These are phyloP conservation scores for Bos taurus DNA, from an alignment of 2,113 vertebrate genomes.

Conservation along the genomic window DNA sequence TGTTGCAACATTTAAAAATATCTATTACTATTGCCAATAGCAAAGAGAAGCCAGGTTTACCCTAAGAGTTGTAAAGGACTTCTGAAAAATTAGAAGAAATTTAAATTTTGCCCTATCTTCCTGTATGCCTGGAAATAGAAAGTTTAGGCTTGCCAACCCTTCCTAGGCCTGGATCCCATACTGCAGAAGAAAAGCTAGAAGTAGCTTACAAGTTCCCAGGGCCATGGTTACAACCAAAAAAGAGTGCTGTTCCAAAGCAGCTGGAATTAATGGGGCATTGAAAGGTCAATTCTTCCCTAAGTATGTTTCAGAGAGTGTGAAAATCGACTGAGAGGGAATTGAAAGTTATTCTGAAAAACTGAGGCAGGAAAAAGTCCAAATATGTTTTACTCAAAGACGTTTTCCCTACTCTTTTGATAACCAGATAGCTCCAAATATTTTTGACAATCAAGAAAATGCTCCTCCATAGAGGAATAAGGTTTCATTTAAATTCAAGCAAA, in stretches of 20 bases:
- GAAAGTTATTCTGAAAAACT: not conserved
- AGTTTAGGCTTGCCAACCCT: slow-evolving; percentile 60
- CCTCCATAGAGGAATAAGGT: not conserved
- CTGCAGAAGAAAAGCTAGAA: slow-evolving; percentile 70
- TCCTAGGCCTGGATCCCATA: slow-evolving; percentile 29
- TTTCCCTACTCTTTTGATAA: not conserved
- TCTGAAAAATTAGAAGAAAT: slow-evolving; percentile 65
- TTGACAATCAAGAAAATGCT: slow-evolving; percentile 1
- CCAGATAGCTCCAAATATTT: not conserved
- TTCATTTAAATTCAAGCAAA: slow-evolving; percentile 5
- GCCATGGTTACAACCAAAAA: slow-evolving; percentile 65
- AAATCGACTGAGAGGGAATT: not conserved
- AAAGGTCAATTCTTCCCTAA: not conserved
- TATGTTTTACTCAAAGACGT: not conserved
- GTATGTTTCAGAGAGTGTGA: not conserved
- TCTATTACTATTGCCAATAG: slow-evolving; percentile 56
- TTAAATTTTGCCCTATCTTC: slow-evolving; percentile 47
- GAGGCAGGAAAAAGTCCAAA: not conserved
- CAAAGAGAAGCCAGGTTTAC: not conserved
- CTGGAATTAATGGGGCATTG: not conserved
- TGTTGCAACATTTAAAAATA: slow-evolving; percentile 59
- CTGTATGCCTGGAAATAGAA: slow-evolving; percentile 52
- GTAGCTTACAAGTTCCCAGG: slow-evolving; percentile 64
- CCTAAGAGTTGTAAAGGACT: slow-evolving; percentile 11
- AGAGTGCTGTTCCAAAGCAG: not conserved